Base-by-base conservation (phyloP, 2,113 vertebrate species). In the Centropus unirufus region DNA sequence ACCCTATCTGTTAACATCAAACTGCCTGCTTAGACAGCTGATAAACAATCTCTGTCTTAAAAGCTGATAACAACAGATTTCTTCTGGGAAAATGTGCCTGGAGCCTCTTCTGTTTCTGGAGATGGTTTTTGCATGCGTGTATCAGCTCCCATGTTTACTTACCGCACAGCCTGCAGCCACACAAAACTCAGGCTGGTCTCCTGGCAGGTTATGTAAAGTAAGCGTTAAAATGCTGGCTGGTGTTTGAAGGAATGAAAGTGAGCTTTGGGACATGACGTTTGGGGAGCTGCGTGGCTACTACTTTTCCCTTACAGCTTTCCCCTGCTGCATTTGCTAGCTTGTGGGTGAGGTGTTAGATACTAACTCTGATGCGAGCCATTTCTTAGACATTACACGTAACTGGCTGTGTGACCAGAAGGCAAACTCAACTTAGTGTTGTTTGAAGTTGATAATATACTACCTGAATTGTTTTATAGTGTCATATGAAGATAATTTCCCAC, bases 41-140 rank as follows among this genome's bases (percentile, higher is more conserved):
- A 80, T 77, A 93, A 93, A 89, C 23, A 82, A 84, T 69, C 47
- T 73, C 46, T 55, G 34, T 74, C 75, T 80, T 94, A 24, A 81
- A 70, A 92, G 87, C 47, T 70, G 95, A 23, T 80, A 81, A 47
- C 23, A 30, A 36, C 8, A 66, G 36, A 64, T 93, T 90, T 67
- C 82, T 92, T 83, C 54, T 30, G 55, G 68, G 70, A 87, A 91
- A 92, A 87, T 1, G 4, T 24, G 40, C 27, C 30, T 89, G 26
- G 47, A 83, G 34, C 46, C 30, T 62, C 55, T 68, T 75, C 69
- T 94, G 55, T 63, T 93, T 64, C 64, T 95, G 77, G 59, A 80
- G 52, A 19, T 14, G 55, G 76, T 90, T 85, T 69, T 85, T 69
- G 42, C 11, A 12, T 30, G 66, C 58, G 34, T 0, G 0, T 58